Percentiles rank a stretch among this genome's conserved stretches.
Conservation (phyloP, 2,797 vertebrate species). For the Pantherophis vulpinus region DNA sequence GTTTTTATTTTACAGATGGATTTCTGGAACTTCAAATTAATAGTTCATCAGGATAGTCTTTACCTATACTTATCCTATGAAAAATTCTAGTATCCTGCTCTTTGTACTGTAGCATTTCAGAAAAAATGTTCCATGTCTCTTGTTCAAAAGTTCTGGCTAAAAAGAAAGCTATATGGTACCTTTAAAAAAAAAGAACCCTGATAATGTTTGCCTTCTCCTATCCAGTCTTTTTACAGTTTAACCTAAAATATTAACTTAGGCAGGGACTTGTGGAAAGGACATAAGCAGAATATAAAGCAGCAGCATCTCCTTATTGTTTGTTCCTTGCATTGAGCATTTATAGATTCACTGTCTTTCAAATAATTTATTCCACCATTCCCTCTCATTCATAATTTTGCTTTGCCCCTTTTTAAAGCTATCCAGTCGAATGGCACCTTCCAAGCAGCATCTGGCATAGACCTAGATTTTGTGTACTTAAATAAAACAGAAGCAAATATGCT, state of each 20-base stretch:
- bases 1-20: neutral
- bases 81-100: conserved; percentile 24
- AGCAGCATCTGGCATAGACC: neutral
- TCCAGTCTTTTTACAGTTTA: neutral
- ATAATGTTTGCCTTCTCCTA: neutral
- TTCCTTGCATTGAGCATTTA: neutral
- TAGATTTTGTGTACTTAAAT: neutral
- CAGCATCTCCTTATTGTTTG: neutral
- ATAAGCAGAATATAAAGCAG: neutral
- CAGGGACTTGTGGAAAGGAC: neutral
- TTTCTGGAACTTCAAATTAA: conserved; percentile 22
- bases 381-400: neutral
- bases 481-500: neutral
- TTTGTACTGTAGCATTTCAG: conserved; percentile 43
- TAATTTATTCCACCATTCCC: neutral
- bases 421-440: neutral
- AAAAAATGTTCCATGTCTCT: neutral
- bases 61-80: neutral
- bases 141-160: conserved; percentile 5
- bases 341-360: neutral
- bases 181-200: neutral
- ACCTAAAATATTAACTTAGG: neutral
- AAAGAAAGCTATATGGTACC: neutral
- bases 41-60: neutral
- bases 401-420: neutral